Conservation (phyloP, 2,888 invertebrate genomes). For the Ochropacha duplaris region DNA sequence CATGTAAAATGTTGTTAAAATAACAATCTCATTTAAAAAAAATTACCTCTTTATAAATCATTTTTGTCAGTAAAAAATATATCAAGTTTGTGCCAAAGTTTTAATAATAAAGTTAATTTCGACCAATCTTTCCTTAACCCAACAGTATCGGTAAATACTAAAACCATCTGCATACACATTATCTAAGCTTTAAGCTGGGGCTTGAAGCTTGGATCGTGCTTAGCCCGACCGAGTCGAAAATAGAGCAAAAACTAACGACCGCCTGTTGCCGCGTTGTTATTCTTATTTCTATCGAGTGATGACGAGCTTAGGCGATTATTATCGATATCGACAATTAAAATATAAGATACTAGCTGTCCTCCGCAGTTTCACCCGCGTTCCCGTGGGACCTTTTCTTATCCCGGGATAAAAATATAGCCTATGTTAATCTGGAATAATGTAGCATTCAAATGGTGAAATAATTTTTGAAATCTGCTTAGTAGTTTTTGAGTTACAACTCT, state of each 20-base stretch:
- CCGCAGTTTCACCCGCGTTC: too few species aligned
- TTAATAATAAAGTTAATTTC: background rate
- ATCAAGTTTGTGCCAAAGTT: background rate
- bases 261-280: slow-evolving; percentile 45
- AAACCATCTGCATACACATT: slow-evolving; percentile 3
- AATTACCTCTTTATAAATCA: too few species aligned
- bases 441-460: too few species aligned
- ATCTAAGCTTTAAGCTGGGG: background rate
- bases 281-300: slow-evolving; percentile 50
- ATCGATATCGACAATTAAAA: slow-evolving; percentile 11
- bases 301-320: slow-evolving; percentile 14
- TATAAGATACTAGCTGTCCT: too few species aligned
- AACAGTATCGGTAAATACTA: background rate
- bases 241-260: slow-evolving; percentile 32
- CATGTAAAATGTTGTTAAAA: too few species aligned
- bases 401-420: too few species aligned
- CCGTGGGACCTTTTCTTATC: too few species aligned
- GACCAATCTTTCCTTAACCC: background rate
- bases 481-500: too few species aligned
- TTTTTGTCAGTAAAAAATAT: background rate
- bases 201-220: slow-evolving; percentile 29
- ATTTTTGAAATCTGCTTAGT: too few species aligned
- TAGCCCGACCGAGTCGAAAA: slow-evolving; percentile 37
- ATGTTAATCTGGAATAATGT: too few species aligned
- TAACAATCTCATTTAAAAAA: too few species aligned